Conservation (phyloP, 2,888 invertebrate species). For the Watsonalla binaria region DNA sequence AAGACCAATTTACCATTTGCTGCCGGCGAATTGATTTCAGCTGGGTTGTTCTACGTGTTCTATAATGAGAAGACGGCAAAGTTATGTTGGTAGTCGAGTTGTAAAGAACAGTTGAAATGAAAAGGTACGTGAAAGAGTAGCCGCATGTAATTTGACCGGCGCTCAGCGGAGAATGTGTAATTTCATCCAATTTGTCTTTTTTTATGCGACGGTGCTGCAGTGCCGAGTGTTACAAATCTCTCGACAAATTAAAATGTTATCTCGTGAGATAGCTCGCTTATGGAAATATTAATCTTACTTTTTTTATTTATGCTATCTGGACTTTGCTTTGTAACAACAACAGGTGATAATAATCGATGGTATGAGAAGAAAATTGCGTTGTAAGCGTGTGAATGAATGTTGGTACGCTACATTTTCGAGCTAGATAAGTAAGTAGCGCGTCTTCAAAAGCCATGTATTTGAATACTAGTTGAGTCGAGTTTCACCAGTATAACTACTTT, state of each 20-base stretch:
- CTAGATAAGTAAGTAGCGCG: too few species aligned
- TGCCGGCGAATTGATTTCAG: slow-evolving; percentile 5
- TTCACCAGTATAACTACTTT: too few species aligned
- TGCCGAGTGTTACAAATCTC: slow-evolving; percentile 3
- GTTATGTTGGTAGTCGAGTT: slow-evolving; percentile 18
- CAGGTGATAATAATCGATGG: too few species aligned
- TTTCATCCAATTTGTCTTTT: slow-evolving; percentile 59
- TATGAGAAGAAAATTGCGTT: too few species aligned
- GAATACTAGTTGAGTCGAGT: too few species aligned
- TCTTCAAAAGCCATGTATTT: too few species aligned
- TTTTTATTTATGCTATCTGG: too few species aligned
- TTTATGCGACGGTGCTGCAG: slow-evolving; percentile 5
- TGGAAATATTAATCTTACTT: too few species aligned
- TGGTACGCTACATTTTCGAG: too few species aligned
- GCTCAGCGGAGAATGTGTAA: slow-evolving; percentile 48
- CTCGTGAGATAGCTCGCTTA: background rate
- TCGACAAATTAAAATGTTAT: slow-evolving; percentile 5
- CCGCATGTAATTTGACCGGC: slow-evolving; percentile 47
- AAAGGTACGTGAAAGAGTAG: slow-evolving; percentile 47
- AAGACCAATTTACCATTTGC: slow-evolving; percentile 12
- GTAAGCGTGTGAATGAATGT: too few species aligned
- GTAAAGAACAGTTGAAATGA: slow-evolving; percentile 33
- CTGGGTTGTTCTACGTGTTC: background rate
- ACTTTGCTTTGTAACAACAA: too few species aligned
- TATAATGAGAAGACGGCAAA: slow-evolving; percentile 6